Evolutionary conservation across 2,888 invertebrate species (phyloP).

Genomic region (Dolichomitus sp.): DNA sequence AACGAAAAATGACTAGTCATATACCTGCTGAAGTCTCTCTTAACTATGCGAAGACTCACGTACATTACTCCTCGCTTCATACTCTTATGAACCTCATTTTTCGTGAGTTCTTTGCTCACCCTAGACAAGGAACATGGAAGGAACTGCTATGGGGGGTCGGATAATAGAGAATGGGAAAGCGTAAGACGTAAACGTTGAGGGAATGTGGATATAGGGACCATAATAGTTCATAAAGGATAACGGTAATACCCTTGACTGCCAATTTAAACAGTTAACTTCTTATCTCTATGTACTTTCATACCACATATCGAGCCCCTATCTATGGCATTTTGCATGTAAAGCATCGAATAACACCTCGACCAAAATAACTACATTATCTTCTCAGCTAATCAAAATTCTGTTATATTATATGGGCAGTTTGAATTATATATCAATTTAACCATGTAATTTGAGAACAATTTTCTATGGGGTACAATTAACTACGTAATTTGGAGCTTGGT

Average conservation of each 20-base stretch:
- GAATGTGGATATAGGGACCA: background rate
- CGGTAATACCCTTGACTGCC: conserved; percentile 46
- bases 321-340: background rate
- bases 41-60: background rate
- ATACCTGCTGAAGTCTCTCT: conserved; percentile 5
- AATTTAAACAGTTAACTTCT: conserved; percentile 45
- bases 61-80: conserved; percentile 16
- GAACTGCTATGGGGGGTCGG: background rate
- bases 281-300: conserved; percentile 21
- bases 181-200: conserved; percentile 4
- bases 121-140: background rate
- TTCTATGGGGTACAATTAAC: too few relatives aligned
- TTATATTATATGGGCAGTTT: background rate
- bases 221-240: conserved; percentile 49
- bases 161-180: conserved; percentile 3
- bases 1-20: conserved; percentile 12
- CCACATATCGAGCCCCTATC: background rate
- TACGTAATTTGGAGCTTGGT: background rate
- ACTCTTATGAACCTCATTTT: conserved; percentile 39
- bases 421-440: background rate
- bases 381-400: conserved; percentile 19
- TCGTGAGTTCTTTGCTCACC: background rate
- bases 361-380: background rate
- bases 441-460: background rate
- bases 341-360: conserved; percentile 4